A percentile compares a stretch with the other conserved stretches of the same genome.
Evolutionary conservation across 2,113 vertebrate genomes (phyloP).

Genomic region (Nesoenas mayeri): DNA sequence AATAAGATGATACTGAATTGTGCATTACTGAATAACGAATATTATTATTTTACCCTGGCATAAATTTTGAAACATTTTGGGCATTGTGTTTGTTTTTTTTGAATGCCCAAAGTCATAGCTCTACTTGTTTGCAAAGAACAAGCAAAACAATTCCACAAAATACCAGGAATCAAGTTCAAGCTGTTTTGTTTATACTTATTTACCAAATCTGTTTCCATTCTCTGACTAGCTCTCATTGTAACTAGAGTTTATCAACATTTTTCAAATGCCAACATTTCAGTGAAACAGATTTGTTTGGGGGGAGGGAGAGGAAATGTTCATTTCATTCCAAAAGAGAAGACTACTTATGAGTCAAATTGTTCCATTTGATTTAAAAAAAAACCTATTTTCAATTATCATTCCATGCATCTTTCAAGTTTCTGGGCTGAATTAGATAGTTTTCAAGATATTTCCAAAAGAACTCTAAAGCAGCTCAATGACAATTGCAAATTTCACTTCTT

Average conservation of each 20-base stretch:
- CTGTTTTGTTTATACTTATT: conserved; percentile 66
- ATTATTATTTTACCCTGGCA: conserved; percentile 24
- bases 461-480: background rate
- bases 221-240: conserved; percentile 59
- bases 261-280: conserved; percentile 60
- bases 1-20: background rate
- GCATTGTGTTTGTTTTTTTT: background rate
- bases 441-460: background rate
- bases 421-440: background rate
- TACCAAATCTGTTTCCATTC: conserved; percentile 66
- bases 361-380: background rate
- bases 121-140: conserved; percentile 20
- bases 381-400: background rate
- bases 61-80: conserved; percentile 9
- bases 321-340: conserved; percentile 62
- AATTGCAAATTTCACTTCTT: background rate
- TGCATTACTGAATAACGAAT: background rate
- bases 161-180: conserved; percentile 58
- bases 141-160: conserved; percentile 43
- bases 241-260: conserved; percentile 63
- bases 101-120: background rate
- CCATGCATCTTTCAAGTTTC: background rate
- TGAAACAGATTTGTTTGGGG: conserved; percentile 69
- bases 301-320: conserved; percentile 52
- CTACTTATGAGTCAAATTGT: conserved; percentile 56